Conservation (phyloP, 2,888 invertebrate species). For the Mesochorus sp. region DNA sequence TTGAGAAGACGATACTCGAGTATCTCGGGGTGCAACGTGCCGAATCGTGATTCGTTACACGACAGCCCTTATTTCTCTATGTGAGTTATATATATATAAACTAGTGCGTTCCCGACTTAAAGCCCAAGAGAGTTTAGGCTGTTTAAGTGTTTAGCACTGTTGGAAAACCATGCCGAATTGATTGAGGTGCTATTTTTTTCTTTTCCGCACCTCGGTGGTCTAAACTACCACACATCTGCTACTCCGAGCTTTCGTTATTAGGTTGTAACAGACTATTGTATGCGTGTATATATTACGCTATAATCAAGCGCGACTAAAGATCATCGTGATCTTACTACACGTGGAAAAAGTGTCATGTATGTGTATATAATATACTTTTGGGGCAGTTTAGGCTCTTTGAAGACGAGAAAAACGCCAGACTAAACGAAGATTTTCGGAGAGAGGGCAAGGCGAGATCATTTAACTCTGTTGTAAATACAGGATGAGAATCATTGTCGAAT, state of each 20-base stretch:
- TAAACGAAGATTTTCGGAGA: conserved; percentile 4
- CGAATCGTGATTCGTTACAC: conserved; percentile 70
- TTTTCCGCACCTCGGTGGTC: conserved; percentile 67
- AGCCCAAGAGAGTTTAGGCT: conserved; percentile 46
- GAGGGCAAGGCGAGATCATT: conserved; percentile 6
- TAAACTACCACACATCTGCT: conserved; percentile 47
- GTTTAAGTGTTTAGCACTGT: conserved; percentile 66
- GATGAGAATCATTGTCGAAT: not conserved
- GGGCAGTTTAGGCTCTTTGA: not conserved
- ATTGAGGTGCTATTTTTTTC: conserved; percentile 66
- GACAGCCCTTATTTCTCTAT: conserved; percentile 56
- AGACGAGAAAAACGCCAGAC: not conserved
- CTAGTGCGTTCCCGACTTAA: conserved; percentile 16
- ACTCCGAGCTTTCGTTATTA: conserved; percentile 51
- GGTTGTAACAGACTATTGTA: conserved; percentile 67
- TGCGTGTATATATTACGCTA: conserved; percentile 11
- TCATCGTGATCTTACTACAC: conserved; percentile 34
- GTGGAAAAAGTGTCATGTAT: conserved; percentile 10
- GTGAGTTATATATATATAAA: conserved; percentile 27
- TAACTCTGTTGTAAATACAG: conserved; percentile 15
- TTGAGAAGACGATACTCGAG: conserved; percentile 59
- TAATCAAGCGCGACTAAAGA: conserved; percentile 61
- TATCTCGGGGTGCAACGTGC: conserved; percentile 63
- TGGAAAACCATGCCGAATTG: conserved; percentile 75
- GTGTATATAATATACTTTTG: not conserved